Base-by-base conservation (phyloP, 2,888 invertebrate species). In the Stomorhina lunata region DNA sequence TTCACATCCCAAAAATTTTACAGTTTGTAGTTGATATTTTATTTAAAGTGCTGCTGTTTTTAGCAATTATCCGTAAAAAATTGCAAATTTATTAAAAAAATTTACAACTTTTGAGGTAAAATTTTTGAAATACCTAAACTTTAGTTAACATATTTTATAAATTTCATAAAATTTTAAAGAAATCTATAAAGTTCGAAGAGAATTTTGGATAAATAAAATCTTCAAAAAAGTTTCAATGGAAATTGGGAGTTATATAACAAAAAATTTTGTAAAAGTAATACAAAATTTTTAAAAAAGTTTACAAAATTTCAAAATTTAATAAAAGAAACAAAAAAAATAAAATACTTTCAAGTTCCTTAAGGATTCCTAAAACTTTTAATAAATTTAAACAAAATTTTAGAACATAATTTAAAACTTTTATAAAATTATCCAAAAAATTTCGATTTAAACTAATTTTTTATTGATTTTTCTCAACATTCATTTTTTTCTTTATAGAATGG, bases 81-180 rank as follows among this genome's bases (percentile, higher is more conserved):
- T 90, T 89, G 89, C 90, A 90, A 88, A 89, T 89, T 86, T 89
- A 87, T 89, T 90, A 85, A 90, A 89, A 85, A 89, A 89, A 89
- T 87, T 90, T 85, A 89, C 88, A 85, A 89, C 86, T 88, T 89
- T 90, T 88, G 90, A 89, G 90, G 89, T 90, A 86, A 89, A 73
- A 75, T 72, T 48, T 68, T n/a, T 0, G 32, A 68, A 83, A 85
- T 40, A 53, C 9, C 0, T 12, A 32, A 65, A 61, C 4, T 50
- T 25, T n/a, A 20, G 5, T 2, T 5, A 29, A 6, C n/a, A 17
- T 27, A 20, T 4, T 29, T n/a, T 68, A 9, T 7, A 20, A 45
- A 7, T 2, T 9, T 3, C 5, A 57, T 17, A 40, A 66, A 72
- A 59, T 17, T 37, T 43, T 27, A 1, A 17, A 43, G 15, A 3